These are phyloP conservation scores for Panthera uncia DNA, from an alignment of 2,113 vertebrate species.

Conservation along the genomic window DNA sequence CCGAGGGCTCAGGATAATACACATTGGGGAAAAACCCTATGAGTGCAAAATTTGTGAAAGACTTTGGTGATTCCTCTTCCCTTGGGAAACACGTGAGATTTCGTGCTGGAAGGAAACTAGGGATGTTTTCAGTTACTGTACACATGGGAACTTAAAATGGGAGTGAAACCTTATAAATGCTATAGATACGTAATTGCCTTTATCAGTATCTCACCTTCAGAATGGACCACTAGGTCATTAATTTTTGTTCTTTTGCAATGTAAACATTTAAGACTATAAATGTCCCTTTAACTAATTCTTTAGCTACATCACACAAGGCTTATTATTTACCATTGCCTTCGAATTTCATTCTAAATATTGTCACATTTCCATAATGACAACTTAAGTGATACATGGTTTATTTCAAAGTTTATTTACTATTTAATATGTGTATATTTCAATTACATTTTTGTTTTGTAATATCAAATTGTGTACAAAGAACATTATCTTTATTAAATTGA, in stretches of 20 bases:
- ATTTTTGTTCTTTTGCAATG: neutral
- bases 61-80: neutral
- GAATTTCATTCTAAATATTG: neutral
- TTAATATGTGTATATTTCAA: neutral
- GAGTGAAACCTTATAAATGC: neutral
- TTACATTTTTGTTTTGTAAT: neutral
- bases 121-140: neutral
- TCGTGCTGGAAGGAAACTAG: neutral
- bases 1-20: neutral
- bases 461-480: neutral
- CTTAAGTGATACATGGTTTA: neutral
- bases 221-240: neutral
- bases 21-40: neutral
- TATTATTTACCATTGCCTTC: neutral
- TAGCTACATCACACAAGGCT: neutral
- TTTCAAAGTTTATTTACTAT: neutral
- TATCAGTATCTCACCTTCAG: neutral
- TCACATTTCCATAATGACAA: neutral
- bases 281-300: neutral
- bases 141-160: neutral
- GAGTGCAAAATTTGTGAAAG: neutral
- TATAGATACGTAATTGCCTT: neutral
- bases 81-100: neutral
- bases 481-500: neutral
- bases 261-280: neutral